Percentiles rank a stretch among this genome's conserved stretches.
Conservation (phyloP, 2,113 vertebrate species). For the Pterocles gutturalis region DNA sequence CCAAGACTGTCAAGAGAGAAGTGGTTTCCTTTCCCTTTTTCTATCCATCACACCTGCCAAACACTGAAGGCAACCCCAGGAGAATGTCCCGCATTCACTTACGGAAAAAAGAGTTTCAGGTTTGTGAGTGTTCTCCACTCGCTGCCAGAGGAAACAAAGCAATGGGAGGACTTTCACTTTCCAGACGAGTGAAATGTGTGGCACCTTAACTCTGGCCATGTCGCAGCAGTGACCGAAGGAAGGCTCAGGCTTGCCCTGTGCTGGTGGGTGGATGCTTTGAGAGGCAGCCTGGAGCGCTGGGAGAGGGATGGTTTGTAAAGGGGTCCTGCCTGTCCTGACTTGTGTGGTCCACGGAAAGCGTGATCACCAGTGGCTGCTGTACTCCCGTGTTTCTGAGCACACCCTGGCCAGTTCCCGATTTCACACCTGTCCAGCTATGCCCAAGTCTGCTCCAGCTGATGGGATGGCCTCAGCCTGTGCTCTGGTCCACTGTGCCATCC, state of each 20-base stretch:
- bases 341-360: not conserved
- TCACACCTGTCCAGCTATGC: not conserved
- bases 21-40: not conserved
- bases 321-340: not conserved
- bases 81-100: not conserved
- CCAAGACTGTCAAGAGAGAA: not conserved
- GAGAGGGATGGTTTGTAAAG: not conserved
- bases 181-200: not conserved
- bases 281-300: not conserved
- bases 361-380: not conserved
- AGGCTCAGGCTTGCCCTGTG: not conserved
- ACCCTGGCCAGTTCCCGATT: not conserved
- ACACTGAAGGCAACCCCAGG: not conserved
- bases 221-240: fast-evolving
- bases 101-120: not conserved
- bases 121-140: not conserved
- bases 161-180: not conserved
- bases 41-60: not conserved
- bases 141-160: not conserved
- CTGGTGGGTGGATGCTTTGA: not conserved
- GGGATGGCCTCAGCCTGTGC: not conserved
- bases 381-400: not conserved
- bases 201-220: not conserved
- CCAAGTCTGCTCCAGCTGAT: not conserved
- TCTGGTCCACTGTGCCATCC: not conserved